Evolutionary conservation across 1,140 invertebrate genomes (phyloP), one percentile per base, ranked within the genome.

Genomic region (Campoletis sonorensis): DNA sequence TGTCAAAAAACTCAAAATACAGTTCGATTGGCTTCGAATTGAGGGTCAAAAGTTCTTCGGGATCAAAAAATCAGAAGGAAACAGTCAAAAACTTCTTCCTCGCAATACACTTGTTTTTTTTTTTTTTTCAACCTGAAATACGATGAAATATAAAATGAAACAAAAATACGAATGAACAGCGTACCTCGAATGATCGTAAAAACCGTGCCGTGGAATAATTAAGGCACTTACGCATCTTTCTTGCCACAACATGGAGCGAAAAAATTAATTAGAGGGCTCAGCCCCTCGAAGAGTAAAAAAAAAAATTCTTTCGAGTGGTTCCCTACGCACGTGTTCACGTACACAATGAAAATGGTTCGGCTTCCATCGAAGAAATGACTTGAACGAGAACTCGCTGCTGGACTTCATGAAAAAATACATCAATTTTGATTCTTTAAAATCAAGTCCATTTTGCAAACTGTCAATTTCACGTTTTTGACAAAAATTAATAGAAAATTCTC

Each of bases 181-280:
- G 16, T 4, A 70, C 67, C 5, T 58, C 1, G 30, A 64, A 64
- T 64, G 23, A 64, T 64, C 23, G 61, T 23, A 18, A 2, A 70
- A 70, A 70, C 15, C 67, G 67, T 70, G 67, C 26, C 67, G 30
- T 15, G 67, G 67, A 70, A 70, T 70, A 70, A 70, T 70, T 70
- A 33, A 21, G 30, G 30, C 4, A 70, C 27, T 16, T 18, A 33
- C 67, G 23, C 61, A 23, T 64, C 61, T 64, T 33, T 33, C 67
- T 67, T n/a, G 67, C 67, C 15, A 18, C 67, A 21, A 70, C 27
- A 21, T 33, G 18, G 15, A 70, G 30, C 30, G 67, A 70, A 37
- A 70, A 15, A 70, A 33, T 70, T 70, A 70, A 70, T 70, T 70
- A 70, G 67, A 33, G 30, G 30, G 67, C 16, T 70, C 30, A 16